A percentile compares a stretch with the other conserved stretches of the same genome.
Evolutionary conservation across 2,888 invertebrate species (phyloP).

Genomic region (Diarsia brunnea): DNA sequence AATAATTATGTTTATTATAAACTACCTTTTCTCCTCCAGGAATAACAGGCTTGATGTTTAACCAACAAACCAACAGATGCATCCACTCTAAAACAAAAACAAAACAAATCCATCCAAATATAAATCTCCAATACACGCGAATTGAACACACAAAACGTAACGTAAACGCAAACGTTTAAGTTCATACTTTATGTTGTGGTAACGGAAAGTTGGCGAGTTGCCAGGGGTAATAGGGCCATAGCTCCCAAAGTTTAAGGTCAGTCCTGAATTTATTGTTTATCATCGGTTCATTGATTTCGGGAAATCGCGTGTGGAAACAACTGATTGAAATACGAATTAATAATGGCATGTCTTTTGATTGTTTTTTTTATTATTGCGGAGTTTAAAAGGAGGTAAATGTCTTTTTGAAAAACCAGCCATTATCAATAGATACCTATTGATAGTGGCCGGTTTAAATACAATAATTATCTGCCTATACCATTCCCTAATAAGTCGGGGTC

Average conservation of each 20-base stretch:
- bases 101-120: conserved; percentile 10
- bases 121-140: conserved; percentile 32
- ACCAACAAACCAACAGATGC: not conserved
- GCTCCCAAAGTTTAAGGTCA: conserved; percentile 67
- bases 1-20: not conserved
- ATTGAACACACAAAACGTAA: conserved; percentile 47
- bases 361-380: not conserved
- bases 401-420: not conserved
- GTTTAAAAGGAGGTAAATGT: not conserved
- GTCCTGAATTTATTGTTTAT: conserved; percentile 61
- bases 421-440: not conserved
- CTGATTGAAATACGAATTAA: conserved; percentile 36
- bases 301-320: conserved; percentile 51
- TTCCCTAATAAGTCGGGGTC: too few relatives aligned
- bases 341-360: not conserved
- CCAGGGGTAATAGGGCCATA: conserved; percentile 64
- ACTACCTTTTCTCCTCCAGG: not conserved
- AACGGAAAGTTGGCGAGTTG: conserved; percentile 60
- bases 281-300: conserved; percentile 57
- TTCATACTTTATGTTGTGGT: conserved; percentile 60
- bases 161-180: conserved; percentile 54
- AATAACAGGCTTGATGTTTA: not conserved
- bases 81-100: not conserved
- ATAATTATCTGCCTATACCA: too few relatives aligned
- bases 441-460: not conserved